Conservation (phyloP, 2,113 vertebrate genomes). For the Cavia aperea region DNA sequence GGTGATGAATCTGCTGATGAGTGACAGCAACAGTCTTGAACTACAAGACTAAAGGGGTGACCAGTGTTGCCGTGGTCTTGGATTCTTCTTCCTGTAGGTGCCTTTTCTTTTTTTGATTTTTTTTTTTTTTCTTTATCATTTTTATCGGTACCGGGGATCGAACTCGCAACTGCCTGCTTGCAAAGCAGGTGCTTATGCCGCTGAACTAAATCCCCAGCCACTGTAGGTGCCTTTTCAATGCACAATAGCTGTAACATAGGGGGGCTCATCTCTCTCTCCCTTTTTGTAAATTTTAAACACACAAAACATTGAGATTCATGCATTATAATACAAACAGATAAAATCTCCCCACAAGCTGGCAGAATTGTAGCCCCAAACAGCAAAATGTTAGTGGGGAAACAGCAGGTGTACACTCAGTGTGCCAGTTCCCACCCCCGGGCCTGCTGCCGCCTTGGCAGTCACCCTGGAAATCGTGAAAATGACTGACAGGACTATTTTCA, state of each 20-base stretch:
- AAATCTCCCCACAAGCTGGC: neutral
- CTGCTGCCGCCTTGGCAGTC: constrained; percentile 53
- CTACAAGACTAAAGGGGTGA: too few relatives aligned
- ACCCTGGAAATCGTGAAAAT: constrained; percentile 14
- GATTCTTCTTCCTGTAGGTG: neutral
- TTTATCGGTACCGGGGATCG: too few relatives aligned
- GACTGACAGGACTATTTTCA: constrained; percentile 53
- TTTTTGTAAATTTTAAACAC: neutral
- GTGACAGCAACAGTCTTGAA: neutral
- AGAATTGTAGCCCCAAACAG: neutral
- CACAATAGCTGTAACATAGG: neutral
- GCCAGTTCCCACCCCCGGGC: neutral
- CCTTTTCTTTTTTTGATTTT: neutral
- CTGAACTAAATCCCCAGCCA: too few relatives aligned
- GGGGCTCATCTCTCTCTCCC: neutral
- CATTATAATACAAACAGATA: constrained; percentile 34
- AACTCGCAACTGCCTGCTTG: too few relatives aligned
- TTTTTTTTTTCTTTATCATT: too few relatives aligned
- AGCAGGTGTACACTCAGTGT: constrained; percentile 1
- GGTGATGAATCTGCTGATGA: neutral
- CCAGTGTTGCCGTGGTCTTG: accelerated
- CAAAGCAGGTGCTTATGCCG: too few relatives aligned
- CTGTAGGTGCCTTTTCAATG: neutral
- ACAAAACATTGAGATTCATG: neutral
- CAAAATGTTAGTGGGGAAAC: constrained; percentile 36